A percentile compares a stretch with the other conserved stretches of the same genome.
phyloP scores from a whole-genome alignment of 2,888 invertebrate genomes.

The Drosophila neotestacea region DNA sequence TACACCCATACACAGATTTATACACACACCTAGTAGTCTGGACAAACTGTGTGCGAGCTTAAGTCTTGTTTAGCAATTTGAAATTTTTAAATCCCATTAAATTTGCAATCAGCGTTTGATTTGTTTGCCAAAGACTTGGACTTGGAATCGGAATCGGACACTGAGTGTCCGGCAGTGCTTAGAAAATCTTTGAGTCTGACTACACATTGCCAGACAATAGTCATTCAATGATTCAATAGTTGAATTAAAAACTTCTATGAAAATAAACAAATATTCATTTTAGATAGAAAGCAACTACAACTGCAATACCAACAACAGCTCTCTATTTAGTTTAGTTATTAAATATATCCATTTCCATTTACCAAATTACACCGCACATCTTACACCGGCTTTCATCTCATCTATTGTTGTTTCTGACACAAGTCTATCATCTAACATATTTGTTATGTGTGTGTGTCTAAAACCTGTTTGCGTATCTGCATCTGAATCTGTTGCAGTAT shows the following conservation, averaged over 20 bases:
- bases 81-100: slow-evolving; percentile 76
- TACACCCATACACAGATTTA: slow-evolving; percentile 4
- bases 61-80: slow-evolving; percentile 72
- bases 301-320: slow-evolving; percentile 24
- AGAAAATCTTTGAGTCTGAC: slow-evolving; percentile 2
- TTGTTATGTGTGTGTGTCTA: slow-evolving; percentile 1
- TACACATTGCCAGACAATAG: slow-evolving; percentile 47
- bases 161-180: background rate
- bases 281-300: background rate
- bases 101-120: slow-evolving; percentile 74
- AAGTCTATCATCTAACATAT: slow-evolving; percentile 16
- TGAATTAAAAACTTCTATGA: slow-evolving; percentile 57
- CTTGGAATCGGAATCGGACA: too few species aligned
- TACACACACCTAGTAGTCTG: slow-evolving; percentile 26
- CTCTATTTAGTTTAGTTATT: slow-evolving; percentile 72
- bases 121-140: slow-evolving; percentile 57
- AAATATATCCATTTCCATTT: slow-evolving; percentile 72
- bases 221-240: slow-evolving; percentile 70
- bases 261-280: slow-evolving; percentile 62
- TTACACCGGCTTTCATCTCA: background rate
- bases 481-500: slow-evolving; percentile 23
- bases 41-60: slow-evolving; percentile 35
- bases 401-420: slow-evolving; percentile 6
- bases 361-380: slow-evolving; percentile 43
- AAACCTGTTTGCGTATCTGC: slow-evolving; percentile 11